phyloP scores from a whole-genome alignment of 2,113 vertebrate species.

The Rhipidura dahli region DNA sequence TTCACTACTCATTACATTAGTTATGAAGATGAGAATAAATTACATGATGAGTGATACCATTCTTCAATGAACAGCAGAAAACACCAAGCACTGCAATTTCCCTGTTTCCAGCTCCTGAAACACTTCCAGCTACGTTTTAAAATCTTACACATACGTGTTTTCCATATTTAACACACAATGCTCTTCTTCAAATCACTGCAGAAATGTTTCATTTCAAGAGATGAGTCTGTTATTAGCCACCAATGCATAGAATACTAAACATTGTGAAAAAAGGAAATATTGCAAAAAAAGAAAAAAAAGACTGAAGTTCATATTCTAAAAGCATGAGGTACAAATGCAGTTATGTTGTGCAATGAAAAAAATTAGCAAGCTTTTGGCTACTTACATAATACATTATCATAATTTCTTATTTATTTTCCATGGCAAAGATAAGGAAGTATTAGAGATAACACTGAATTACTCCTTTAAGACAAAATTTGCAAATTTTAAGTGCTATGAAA shows the following conservation, averaged over 20 bases:
- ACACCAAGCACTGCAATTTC: background rate
- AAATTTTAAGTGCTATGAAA: background rate
- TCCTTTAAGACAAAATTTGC: background rate
- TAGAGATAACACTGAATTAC: background rate
- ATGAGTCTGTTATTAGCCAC: background rate
- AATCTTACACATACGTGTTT: rapidly evolving
- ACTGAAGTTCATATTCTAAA: background rate
- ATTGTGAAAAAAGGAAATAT: background rate
- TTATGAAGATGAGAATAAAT: background rate
- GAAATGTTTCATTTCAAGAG: background rate
- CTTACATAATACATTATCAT: background rate
- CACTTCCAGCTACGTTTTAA: background rate
- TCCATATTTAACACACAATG: background rate
- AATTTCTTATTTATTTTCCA: background rate
- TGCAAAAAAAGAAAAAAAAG: background rate
- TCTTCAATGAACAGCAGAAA: background rate
- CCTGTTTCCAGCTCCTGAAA: background rate
- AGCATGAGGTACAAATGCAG: background rate
- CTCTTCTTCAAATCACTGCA: background rate
- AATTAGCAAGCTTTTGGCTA: background rate
- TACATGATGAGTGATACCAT: background rate
- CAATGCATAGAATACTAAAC: background rate
- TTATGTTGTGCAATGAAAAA: background rate
- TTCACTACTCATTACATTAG: background rate
- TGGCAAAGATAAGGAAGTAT: background rate